These are phyloP conservation scores for Xanthia togata DNA, from an alignment of 2,888 invertebrate genomes.

Conservation along the genomic window DNA sequence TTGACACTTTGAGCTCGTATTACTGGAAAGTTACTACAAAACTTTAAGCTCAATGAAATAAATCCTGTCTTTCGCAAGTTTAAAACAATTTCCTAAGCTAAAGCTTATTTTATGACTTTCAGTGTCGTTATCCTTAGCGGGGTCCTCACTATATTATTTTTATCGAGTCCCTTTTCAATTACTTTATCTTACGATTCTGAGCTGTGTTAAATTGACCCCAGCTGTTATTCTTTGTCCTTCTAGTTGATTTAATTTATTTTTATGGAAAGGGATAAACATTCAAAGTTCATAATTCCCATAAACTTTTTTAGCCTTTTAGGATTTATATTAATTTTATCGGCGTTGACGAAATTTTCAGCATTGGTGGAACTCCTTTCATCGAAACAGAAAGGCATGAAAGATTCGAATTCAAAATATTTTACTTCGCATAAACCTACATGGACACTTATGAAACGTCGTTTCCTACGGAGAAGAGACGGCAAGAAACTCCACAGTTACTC, in stretches of 20 bases:
- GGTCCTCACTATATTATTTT: constrained; percentile 34
- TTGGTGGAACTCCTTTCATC: background rate
- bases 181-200: constrained; percentile 37
- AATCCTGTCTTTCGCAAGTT: constrained; percentile 18
- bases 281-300: background rate
- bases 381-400: background rate
- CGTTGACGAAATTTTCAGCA: background rate
- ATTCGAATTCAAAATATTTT: background rate
- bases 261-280: background rate
- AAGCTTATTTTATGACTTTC: constrained; percentile 29
- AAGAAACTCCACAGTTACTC: background rate
- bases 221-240: constrained; percentile 13
- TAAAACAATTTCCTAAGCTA: constrained; percentile 32
- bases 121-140: constrained; percentile 29
- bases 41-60: constrained; percentile 17
- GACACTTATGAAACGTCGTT: background rate
- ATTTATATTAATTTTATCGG: background rate
- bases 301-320: background rate
- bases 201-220: constrained; percentile 21
- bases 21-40: constrained; percentile 30
- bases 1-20: constrained; percentile 12
- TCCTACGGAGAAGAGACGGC: background rate
- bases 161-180: constrained; percentile 50
- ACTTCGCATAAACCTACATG: background rate
- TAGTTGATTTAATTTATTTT: constrained; percentile 1